These are phyloP conservation scores for Beris morrisii DNA, from an alignment of 2,888 invertebrate genomes.

Conservation along the genomic window DNA sequence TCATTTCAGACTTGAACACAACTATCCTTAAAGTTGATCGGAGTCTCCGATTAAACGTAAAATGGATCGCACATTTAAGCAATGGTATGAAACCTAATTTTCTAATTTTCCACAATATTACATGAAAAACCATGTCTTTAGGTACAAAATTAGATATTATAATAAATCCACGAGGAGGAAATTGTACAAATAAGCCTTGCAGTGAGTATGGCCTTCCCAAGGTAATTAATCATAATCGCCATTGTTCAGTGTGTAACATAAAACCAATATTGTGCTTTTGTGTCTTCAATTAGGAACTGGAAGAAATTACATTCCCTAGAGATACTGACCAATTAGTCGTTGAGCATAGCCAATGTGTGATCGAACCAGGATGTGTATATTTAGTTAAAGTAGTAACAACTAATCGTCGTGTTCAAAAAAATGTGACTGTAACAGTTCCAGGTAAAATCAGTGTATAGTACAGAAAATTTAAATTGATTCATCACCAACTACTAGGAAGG, in stretches of 20 bases:
- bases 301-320: conserved; percentile 44
- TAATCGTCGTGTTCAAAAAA: conserved; percentile 44
- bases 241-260: background rate
- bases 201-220: conserved; percentile 45
- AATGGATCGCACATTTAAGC: conserved; percentile 8
- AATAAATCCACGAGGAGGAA: conserved; percentile 42
- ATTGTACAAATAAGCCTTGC: conserved; percentile 45
- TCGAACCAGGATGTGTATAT: conserved; percentile 50
- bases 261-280: conserved; percentile 25
- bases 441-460: conserved; percentile 42
- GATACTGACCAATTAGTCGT: conserved; percentile 43
- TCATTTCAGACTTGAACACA: conserved; percentile 3
- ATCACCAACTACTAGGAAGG: background rate
- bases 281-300: background rate
- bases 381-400: conserved; percentile 46
- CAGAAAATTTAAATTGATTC: background rate
- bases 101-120: background rate
- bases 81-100: conserved; percentile 7
- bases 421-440: conserved; percentile 44
- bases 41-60: conserved; percentile 15
- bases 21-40: conserved; percentile 7
- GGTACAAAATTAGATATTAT: conserved; percentile 49
- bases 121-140: conserved; percentile 35
- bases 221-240: conserved; percentile 33
- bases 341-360: conserved; percentile 49